Percentiles rank a stretch among this genome's conserved stretches.
phyloP scores from a whole-genome alignment of 2,888 invertebrate genomes.

The Pristionchus arcanus region DNA sequence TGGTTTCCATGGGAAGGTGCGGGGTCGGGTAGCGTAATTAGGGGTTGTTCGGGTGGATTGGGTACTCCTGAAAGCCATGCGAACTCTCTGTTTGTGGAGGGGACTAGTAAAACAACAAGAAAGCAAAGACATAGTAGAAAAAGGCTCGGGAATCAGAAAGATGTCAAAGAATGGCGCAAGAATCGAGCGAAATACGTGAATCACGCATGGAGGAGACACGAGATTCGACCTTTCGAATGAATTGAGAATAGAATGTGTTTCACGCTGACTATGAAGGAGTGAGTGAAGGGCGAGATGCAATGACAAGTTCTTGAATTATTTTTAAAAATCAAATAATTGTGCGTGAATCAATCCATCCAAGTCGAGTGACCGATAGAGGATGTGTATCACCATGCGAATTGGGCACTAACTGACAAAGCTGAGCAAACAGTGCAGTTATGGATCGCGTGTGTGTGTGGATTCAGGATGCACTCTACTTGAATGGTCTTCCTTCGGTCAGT shows the following conservation, averaged over 20 bases:
- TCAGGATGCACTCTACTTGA: no score
- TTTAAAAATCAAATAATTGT: no score
- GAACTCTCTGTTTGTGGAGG: background rate
- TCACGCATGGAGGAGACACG: background rate
- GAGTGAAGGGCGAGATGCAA: background rate
- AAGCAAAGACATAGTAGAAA: background rate
- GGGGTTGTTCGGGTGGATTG: background rate
- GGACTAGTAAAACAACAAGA: background rate
- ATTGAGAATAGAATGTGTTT: background rate
- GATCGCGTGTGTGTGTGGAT: no score
- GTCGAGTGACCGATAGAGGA: background rate
- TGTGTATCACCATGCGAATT: constrained; percentile 3
- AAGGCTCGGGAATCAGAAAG: background rate
- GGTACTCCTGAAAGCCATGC: background rate
- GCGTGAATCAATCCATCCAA: background rate
- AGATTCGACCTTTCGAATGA: background rate
- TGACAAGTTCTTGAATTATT: no score
- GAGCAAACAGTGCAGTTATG: background rate
- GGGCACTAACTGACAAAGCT: background rate
- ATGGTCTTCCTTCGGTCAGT: no score
- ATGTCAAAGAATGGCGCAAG: background rate
- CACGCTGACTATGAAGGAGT: background rate
- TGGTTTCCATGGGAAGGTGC: background rate
- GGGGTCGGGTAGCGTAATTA: background rate
- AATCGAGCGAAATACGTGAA: background rate